A percentile compares a stretch with the other conserved stretches of the same genome.
These are phyloP conservation scores for Gouania willdenowi DNA, from an alignment of 2,797 vertebrate genomes.

Conservation along the genomic window DNA sequence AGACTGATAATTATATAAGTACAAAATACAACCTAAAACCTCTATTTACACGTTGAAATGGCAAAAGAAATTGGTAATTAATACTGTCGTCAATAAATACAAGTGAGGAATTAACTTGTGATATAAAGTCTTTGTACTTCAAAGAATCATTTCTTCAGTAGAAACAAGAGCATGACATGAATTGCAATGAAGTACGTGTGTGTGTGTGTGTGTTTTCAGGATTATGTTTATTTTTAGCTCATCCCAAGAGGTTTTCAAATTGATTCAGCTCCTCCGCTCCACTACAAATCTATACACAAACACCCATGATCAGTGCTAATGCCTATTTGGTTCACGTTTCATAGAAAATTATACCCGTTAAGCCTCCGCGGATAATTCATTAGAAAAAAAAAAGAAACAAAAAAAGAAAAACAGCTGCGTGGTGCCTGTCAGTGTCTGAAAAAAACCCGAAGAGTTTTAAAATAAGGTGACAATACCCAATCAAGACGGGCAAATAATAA, in stretches of 20 bases:
- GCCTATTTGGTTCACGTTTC: constrained; percentile 64
- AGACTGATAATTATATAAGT: constrained; percentile 31
- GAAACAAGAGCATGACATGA: constrained; percentile 51
- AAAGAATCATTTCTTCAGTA: constrained; percentile 40
- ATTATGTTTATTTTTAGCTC: constrained; percentile 63
- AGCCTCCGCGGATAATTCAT: constrained; percentile 46
- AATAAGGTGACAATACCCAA: constrained; percentile 27
- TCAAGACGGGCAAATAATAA: constrained; percentile 40
- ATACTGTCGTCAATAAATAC: constrained; percentile 66
- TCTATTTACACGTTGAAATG: constrained; percentile 46
- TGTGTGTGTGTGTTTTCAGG: constrained; percentile 37
- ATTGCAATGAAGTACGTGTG: constrained; percentile 40
- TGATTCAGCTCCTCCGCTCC: constrained; percentile 51
- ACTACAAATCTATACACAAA: constrained; percentile 65
- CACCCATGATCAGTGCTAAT: constrained; percentile 49
- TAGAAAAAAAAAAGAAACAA: constrained; percentile 5
- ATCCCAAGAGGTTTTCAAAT: constrained; percentile 51
- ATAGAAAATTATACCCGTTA: constrained; percentile 69
- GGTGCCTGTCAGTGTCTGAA: too few relatives aligned
- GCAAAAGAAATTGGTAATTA: constrained; percentile 36
- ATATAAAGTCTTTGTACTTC: constrained; percentile 50
- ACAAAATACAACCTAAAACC: constrained; percentile 46
- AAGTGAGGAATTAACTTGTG: constrained; percentile 42
- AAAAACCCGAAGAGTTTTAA: too few relatives aligned
- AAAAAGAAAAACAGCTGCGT: neutral